These are phyloP conservation scores for Chiridota heheva DNA, from an alignment of 35 echinoderm and acorn worm genomes.

Conservation along the genomic window DNA sequence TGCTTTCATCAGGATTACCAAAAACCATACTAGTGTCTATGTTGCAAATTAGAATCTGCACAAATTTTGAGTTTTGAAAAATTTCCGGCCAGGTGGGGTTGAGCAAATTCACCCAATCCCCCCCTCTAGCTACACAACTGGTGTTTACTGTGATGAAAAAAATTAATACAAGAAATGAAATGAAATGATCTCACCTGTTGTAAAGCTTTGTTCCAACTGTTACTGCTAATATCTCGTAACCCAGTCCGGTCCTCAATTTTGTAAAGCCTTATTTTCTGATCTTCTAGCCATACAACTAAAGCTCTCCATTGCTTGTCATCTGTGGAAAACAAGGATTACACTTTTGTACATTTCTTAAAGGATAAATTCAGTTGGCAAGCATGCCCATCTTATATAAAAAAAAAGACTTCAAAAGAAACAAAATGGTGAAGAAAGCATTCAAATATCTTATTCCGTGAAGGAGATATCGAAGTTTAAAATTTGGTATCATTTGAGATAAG, in stretches of 20 bases:
- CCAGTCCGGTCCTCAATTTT: conserved; percentile 84
- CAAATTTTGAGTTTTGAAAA: too few species aligned
- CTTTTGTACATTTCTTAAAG: neutral
- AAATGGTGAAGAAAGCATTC: too few species aligned
- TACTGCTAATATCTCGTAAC: conserved; percentile 57
- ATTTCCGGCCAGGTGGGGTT: neutral
- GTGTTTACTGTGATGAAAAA: neutral
- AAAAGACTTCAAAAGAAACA: too few species aligned
- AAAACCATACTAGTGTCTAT: too few species aligned
- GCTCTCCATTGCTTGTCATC: conserved; percentile 94
- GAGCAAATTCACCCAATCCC: neutral
- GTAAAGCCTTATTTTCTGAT: conserved; percentile 88
- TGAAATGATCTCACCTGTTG: conserved; percentile 44
- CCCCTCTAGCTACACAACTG: neutral
- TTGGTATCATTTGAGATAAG: too few species aligned
- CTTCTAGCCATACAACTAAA: conserved; percentile 90
- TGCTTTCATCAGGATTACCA: too few species aligned
- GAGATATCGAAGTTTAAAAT: too few species aligned
- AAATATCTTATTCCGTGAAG: too few species aligned
- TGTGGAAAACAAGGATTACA: conserved; percentile 10
- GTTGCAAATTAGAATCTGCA: too few species aligned
- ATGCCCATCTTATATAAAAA: too few species aligned
- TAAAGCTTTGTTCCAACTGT: conserved; percentile 63
- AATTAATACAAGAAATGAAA: neutral
- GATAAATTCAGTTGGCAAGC: neutral